Base-by-base conservation (phyloP, 1,140 invertebrate species). In the Drosophila arawakana region DNA sequence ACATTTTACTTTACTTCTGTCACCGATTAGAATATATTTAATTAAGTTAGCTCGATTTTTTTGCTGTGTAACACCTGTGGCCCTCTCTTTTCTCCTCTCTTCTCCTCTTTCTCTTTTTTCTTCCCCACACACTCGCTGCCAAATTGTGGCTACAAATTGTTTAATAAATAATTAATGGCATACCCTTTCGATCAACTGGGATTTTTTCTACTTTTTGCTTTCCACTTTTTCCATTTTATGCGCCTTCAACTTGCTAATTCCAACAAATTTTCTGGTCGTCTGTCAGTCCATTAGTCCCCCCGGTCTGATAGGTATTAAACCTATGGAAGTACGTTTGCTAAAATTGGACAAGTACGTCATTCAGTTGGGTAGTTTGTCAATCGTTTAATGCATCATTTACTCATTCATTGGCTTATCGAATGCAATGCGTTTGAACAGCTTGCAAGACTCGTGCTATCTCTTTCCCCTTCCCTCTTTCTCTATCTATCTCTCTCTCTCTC, bases 191-290 rank as follows among this genome's bases (percentile, higher is more conserved):
- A 18, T 11, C 7, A 7, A 11, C n/a, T 11, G 62, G 54, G 39
- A 46, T n/a, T 59, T 8, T 7, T 0, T 13, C 2, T 10, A 52
- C 4, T 15, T 21, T 25, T n/a, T 34, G 50, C 5, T 39, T 1
- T 37, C 35, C 66, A 25, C 54, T 70, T 41, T 30, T 30, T 3
- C 25, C 25, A 30, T 30, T 30, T 30, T 30, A 30, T 30, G 25
- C 25, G 25, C 18, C n/a, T 35, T 41, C 7, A 34, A 59, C 41
- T 50, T 73, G 50, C 49, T 73, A 76, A 73, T 58, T 76, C 60
- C 13, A 35, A 44, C 57, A 76, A 76, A 73, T 76, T 76, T 41
- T 61, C 61, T 60, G 46, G 39, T 63, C 34, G 47, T 67, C 58
- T 30, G 25, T 35, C 13, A 30, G 25, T 30, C 3, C 25, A 30